These are phyloP conservation scores for Vannuccia rotundouncinata DNA, from an alignment of 2,888 invertebrate genomes.

Conservation along the genomic window DNA sequence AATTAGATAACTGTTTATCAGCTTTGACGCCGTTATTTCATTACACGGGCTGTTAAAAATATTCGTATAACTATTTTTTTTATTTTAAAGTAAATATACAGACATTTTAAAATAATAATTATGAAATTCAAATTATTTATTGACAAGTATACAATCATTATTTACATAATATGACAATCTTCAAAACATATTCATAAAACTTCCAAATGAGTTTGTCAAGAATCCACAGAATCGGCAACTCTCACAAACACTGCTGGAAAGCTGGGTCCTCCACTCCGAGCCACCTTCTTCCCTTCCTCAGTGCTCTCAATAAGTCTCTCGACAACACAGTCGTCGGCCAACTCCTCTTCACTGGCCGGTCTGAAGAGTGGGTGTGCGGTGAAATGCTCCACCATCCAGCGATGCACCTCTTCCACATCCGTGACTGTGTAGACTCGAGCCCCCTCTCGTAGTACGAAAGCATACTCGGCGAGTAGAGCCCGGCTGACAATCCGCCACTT, in stretches of 20 bases:
- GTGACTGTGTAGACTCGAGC: slow-evolving; percentile 90
- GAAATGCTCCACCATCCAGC: slow-evolving; percentile 93
- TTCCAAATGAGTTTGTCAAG: no score
- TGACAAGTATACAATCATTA: no score
- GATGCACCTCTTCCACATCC: slow-evolving; percentile 89
- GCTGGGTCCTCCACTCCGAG: slow-evolving; percentile 85
- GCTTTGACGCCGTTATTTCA: no score
- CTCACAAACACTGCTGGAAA: slow-evolving; percentile 81
- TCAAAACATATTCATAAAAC: no score
- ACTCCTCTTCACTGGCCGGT: slow-evolving; percentile 53
- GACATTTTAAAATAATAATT: no score
- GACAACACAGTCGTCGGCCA: slow-evolving; percentile 70
- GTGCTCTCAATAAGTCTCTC: slow-evolving; percentile 81
- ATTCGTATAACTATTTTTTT: no score
- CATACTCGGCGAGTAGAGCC: slow-evolving; percentile 87
- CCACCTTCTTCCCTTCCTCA: slow-evolving; percentile 96
- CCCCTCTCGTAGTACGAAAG: slow-evolving; percentile 76
- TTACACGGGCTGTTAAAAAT: no score
- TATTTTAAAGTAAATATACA: no score
- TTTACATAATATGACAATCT: no score
- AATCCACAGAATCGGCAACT: slow-evolving; percentile 62
- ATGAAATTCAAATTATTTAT: no score
- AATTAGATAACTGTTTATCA: no score
- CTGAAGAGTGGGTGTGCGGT: slow-evolving; percentile 76
- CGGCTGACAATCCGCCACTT: slow-evolving; percentile 97